Base-by-base conservation (phyloP, 2,888 invertebrate genomes). In the Ectemnius cavifrons region DNA sequence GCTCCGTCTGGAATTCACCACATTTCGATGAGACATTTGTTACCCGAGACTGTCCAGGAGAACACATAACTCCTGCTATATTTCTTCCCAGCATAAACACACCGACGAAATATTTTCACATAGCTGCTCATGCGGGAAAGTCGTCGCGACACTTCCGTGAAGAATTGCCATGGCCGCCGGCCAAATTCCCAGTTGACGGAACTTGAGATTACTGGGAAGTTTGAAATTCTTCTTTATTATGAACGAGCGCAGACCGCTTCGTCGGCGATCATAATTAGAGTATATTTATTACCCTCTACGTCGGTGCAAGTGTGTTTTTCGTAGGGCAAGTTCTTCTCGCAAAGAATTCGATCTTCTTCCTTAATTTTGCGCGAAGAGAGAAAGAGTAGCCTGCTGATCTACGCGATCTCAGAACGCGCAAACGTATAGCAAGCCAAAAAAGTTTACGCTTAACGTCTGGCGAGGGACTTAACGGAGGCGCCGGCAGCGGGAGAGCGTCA, bases 401-500 rank as follows among this genome's bases (percentile, higher is more conserved):
- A 6, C 8, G 37, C 37, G 37, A 8, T 37, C 37, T 37, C 8
- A 37, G 37, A 4, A 8, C 37, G 37, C 8, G 37, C 37, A 37
- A 27, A 61, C 52, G 60, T 60, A 46, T 20, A n/a, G 49, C 18
- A 14, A 37, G 16, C 13, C 18, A 45, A 73, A 46, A 67, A 16
- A 52, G 52, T 52, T 52, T 52, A 14, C 52, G 73, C 57, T 60
- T 20, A 56, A 71, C 73, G 73, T 77, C 78, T 78, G 73, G 73
- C 71, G 28, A 18, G 45, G 73, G 71, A 73, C 66, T 79, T 74
- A 49, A n/a, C 65, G 67, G 67, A 73, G 67, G 60, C 66, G 76
- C 72, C 71, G 73, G 67, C 61, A 59, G 73, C 73, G 76, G 83
- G 78, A 84, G 79, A 83, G 84, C 84, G 77, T 80, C 80, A 83